Conservation (phyloP, 1,140 invertebrate species). For the Yoshiicerus persimilis region DNA sequence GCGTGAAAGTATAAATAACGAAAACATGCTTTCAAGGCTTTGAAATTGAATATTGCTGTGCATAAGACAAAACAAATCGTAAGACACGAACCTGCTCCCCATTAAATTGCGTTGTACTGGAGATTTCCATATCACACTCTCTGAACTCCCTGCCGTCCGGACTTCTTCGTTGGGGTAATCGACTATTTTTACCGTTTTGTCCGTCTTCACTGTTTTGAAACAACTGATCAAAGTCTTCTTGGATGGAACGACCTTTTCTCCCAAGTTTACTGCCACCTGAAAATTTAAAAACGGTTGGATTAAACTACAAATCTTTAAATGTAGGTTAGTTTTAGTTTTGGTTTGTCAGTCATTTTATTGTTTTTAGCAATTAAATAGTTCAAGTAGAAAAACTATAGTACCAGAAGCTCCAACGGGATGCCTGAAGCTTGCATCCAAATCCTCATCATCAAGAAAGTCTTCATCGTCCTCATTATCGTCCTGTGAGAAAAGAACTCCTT, state of each 20-base stretch:
- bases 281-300: neutral
- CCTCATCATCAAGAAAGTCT: slow-evolving; percentile 54
- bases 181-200: neutral
- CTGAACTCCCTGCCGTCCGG: slow-evolving; percentile 46
- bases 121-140: slow-evolving; percentile 42
- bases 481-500: slow-evolving; percentile 69
- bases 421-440: slow-evolving; percentile 24
- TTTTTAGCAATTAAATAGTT: neutral
- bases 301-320: neutral
- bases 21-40: neutral
- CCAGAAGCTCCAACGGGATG: slow-evolving; percentile 10
- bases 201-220: slow-evolving; percentile 47
- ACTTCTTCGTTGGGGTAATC: slow-evolving; percentile 39
- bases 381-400: neutral
- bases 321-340: too few species aligned
- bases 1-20: neutral
- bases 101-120: slow-evolving; percentile 33
- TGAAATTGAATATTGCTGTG: neutral
- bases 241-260: slow-evolving; percentile 25
- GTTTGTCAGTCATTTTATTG: too few species aligned
- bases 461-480: slow-evolving; percentile 57
- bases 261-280: neutral
- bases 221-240: slow-evolving; percentile 52
- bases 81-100: slow-evolving; percentile 40
- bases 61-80: neutral